Evolutionary conservation across 2,113 vertebrate species (phyloP).

Genomic region (Pomatostomus ruficeps): DNA sequence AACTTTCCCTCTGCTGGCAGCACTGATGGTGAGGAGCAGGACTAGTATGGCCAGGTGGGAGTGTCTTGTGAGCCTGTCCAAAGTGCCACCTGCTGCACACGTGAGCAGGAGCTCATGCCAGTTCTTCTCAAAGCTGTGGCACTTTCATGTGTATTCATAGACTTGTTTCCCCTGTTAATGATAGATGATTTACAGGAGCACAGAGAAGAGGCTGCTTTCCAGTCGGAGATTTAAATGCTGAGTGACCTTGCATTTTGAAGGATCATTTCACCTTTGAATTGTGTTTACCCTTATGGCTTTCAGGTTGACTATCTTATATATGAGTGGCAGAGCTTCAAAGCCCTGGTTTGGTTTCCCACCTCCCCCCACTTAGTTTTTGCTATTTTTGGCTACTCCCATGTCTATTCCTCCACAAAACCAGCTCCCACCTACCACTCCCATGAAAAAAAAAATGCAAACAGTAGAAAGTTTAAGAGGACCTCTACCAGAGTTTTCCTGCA

Average conservation of each 20-base stretch:
- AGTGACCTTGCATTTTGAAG: neutral
- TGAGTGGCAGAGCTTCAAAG: neutral
- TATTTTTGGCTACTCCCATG: neutral
- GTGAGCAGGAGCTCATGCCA: neutral
- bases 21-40: neutral
- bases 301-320: neutral
- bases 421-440: neutral
- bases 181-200: constrained; percentile 24
- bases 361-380: neutral
- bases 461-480: neutral
- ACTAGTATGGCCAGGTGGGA: neutral
- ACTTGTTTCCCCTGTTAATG: neutral
- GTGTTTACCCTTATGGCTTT: neutral
- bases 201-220: neutral
- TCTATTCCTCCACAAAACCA: neutral
- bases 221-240: neutral
- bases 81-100: neutral
- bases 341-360: neutral
- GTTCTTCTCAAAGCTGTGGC: neutral
- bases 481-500: neutral
- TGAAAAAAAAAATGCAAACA: neutral
- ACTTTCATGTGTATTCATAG: neutral
- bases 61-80: neutral
- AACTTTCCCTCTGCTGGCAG: neutral
- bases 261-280: neutral